Conservation (phyloP, 2,113 vertebrate genomes). For the Galemys pyrenaicus region DNA sequence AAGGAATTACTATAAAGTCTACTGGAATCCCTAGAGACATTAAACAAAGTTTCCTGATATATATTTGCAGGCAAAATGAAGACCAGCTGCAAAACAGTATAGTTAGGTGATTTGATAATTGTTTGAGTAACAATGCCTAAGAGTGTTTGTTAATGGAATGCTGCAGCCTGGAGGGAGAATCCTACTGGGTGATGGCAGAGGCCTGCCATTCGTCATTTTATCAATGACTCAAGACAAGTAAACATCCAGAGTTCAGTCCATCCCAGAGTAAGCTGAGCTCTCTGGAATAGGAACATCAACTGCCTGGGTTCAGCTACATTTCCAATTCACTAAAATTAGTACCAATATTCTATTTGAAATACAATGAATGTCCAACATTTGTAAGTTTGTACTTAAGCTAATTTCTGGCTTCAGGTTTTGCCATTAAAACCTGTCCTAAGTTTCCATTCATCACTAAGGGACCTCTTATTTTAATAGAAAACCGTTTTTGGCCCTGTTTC, state of each 20-base stretch:
- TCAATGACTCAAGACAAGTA: conserved; percentile 41
- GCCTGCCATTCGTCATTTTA: conserved; percentile 3
- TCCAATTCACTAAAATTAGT: conserved; percentile 60
- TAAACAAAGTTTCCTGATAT: conserved; percentile 39
- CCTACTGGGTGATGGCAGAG: not conserved
- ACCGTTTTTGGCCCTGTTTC: conserved; percentile 63
- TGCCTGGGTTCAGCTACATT: not conserved
- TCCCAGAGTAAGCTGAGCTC: not conserved
- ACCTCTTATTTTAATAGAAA: conserved; percentile 75
- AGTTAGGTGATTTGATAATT: conserved; percentile 30
- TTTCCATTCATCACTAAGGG: conserved; percentile 69
- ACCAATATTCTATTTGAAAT: conserved; percentile 31
- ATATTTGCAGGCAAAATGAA: conserved; percentile 4
- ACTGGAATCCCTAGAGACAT: not conserved
- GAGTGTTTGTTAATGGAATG: conserved; percentile 19
- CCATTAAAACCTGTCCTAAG: conserved; percentile 73
- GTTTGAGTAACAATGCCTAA: not conserved
- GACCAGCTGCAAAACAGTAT: not conserved
- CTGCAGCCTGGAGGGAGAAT: conserved; percentile 24
- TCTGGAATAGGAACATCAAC: conserved; percentile 52
- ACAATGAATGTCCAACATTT: not conserved
- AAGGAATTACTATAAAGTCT: not conserved
- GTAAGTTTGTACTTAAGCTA: conserved; percentile 52
- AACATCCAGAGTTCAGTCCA: not conserved
- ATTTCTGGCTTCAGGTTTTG: conserved; percentile 61